These are phyloP conservation scores for Synodontis membranacea DNA, from an alignment of 2,113 vertebrate species.

Conservation along the genomic window DNA sequence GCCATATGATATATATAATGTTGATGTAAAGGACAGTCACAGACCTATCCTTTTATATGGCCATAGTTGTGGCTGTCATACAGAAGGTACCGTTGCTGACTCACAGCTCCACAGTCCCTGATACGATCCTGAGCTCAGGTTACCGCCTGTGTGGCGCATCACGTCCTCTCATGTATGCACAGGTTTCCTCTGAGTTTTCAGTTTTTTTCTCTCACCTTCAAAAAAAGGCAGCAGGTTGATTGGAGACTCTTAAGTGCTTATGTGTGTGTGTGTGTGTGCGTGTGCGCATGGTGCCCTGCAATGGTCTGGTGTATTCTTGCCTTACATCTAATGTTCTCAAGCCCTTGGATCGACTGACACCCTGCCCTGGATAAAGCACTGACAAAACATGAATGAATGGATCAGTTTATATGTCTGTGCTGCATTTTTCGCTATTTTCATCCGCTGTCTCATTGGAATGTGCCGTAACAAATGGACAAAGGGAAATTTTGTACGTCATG, in stretches of 20 bases:
- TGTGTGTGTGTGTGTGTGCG: neutral
- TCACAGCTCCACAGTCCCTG: neutral
- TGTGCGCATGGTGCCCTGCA: neutral
- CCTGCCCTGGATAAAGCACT: neutral
- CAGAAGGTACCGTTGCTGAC: neutral
- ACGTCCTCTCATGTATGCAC: neutral
- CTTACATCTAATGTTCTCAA: neutral
- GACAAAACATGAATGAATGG: neutral
- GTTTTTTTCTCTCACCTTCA: neutral
- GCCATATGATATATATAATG: neutral
- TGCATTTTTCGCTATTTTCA: neutral
- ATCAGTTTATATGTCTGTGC: neutral
- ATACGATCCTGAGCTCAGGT: neutral
- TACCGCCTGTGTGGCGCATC: neutral
- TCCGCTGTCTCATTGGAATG: neutral
- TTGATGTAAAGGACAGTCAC: neutral
- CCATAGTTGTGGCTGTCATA: neutral
- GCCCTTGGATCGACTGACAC: too few relatives aligned
- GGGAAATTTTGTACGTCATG: neutral
- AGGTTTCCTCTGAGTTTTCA: neutral
- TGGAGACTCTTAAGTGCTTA: neutral
- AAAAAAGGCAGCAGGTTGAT: neutral
- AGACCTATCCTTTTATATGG: neutral
- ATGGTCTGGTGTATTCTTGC: neutral
- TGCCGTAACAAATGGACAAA: neutral